Evolutionary conservation across 2,797 vertebrate genomes (phyloP).

Genomic region (Pelodytes ibericus): DNA sequence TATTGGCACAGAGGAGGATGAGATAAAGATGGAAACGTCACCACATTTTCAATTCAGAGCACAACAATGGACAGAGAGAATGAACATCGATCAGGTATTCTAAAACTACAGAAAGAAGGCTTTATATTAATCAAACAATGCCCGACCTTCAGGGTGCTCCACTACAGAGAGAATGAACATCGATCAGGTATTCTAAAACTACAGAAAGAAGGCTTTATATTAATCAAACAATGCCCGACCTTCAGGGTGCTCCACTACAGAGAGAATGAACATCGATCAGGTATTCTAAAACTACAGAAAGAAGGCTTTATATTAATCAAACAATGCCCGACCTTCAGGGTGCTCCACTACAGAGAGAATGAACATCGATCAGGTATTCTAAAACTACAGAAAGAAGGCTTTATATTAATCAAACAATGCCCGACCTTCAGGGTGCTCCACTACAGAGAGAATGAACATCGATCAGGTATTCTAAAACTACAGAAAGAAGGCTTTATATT

Average conservation of each 20-base stretch:
- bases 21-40: background rate
- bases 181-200: constrained; percentile 3
- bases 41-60: background rate
- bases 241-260: constrained; percentile 6
- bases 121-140: constrained; percentile 40
- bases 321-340: constrained; percentile 33
- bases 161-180: constrained; percentile 8
- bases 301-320: constrained; percentile 27
- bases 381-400: constrained; percentile 14
- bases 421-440: constrained; percentile 9
- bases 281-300: constrained; percentile 3
- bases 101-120: constrained; percentile 10
- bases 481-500: constrained; percentile 26
- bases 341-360: background rate
- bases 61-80: constrained; percentile 5
- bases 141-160: constrained; percentile 10
- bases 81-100: constrained; percentile 7
- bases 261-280: constrained; percentile 15
- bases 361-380: constrained; percentile 7
- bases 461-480: constrained; percentile 5
- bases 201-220: constrained; percentile 26
- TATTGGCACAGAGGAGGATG: background rate
- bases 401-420: constrained; percentile 39
- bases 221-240: constrained; percentile 28
- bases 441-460: constrained; percentile 9